phyloP scores from a whole-genome alignment of 2,113 vertebrate genomes.

The Mus spicilegus region DNA sequence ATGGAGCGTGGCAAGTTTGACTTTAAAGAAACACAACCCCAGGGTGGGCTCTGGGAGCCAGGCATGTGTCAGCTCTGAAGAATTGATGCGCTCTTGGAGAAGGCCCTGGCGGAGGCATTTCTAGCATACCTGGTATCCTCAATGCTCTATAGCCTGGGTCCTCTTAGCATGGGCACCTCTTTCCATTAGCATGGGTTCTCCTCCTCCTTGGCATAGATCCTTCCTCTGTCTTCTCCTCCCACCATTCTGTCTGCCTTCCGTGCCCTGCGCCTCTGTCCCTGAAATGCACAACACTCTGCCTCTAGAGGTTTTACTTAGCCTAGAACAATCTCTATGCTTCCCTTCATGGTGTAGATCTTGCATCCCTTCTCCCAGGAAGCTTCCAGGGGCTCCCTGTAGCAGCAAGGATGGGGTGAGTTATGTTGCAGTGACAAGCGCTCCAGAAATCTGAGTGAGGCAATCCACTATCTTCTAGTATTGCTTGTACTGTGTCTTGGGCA shows the following conservation, averaged over 20 bases:
- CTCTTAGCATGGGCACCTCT: neutral
- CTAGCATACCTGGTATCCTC: neutral
- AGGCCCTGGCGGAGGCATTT: neutral
- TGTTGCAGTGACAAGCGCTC: neutral
- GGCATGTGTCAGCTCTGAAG: neutral
- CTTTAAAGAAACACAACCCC: slow-evolving; percentile 65
- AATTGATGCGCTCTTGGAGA: neutral
- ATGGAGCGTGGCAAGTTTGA: slow-evolving; percentile 57
- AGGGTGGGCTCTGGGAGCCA: slow-evolving; percentile 31
- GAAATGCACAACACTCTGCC: neutral
- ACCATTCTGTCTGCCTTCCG: no score
- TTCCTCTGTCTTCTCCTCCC: neutral
- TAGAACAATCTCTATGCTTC: neutral
- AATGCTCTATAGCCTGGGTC: neutral
- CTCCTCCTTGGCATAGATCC: neutral
- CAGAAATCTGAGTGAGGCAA: neutral
- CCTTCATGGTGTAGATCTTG: neutral
- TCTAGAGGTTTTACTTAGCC: neutral
- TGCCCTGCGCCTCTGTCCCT: neutral
- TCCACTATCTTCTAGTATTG: neutral
- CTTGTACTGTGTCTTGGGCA: neutral
- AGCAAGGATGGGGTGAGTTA: neutral
- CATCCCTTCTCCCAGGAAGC: neutral
- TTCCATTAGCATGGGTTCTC: neutral
- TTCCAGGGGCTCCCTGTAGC: neutral